Percentiles rank a stretch among this genome's conserved stretches.
Evolutionary conservation across 2,797 vertebrate genomes (phyloP).

Genomic region (Tangara arthus): DNA sequence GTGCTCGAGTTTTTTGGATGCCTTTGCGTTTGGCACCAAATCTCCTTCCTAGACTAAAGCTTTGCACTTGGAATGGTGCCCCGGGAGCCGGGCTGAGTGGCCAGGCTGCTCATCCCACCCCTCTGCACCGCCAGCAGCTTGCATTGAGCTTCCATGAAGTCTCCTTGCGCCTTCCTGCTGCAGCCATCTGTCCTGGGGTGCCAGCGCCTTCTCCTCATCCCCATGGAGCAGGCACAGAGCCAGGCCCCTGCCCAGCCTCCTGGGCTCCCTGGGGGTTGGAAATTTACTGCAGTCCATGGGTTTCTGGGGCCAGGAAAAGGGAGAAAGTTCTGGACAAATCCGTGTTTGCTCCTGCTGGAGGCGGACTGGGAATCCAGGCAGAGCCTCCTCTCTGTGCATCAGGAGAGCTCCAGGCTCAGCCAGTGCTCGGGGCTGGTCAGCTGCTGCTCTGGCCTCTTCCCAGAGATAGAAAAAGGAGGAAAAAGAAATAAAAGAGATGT

Average conservation of each 20-base stretch:
- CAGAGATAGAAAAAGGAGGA: neutral
- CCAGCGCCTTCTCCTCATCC: neutral
- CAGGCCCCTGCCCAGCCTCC: neutral
- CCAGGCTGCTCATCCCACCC: constrained; percentile 25
- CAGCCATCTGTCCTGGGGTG: neutral
- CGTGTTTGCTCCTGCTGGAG: rapidly evolving
- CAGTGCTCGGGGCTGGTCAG: rapidly evolving
- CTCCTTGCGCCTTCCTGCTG: neutral
- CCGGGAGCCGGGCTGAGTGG: constrained; percentile 43
- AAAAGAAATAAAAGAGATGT: neutral
- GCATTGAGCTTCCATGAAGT: neutral
- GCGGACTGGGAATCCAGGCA: neutral
- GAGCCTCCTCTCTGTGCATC: neutral
- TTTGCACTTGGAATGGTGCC: constrained; percentile 44
- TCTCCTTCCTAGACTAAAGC: constrained; percentile 38
- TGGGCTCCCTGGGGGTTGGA: neutral
- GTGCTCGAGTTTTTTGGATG: constrained; percentile 35
- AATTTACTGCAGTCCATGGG: rapidly evolving
- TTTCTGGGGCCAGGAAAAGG: neutral
- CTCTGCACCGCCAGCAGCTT: neutral
- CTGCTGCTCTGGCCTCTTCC: neutral
- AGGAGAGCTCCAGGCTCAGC: neutral
- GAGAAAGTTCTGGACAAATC: neutral
- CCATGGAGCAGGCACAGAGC: neutral
- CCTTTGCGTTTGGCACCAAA: constrained; percentile 31